Base-by-base conservation (phyloP, 2,888 invertebrate species). In the Phyllotreta cruciferae region DNA sequence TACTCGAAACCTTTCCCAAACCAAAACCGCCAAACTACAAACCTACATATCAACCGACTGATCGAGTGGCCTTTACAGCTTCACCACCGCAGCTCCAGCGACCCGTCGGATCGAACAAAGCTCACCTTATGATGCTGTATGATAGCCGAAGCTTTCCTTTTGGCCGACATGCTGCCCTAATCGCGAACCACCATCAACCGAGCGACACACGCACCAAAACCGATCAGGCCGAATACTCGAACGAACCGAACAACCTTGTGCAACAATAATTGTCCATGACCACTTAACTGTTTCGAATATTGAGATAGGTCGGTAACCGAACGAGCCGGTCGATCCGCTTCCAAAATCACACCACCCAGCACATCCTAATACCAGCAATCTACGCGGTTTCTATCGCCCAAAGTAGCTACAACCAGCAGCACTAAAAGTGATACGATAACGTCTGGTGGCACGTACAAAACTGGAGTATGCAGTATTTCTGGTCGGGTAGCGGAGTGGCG, bases 61-160 rank as follows among this genome's bases (percentile, higher is more conserved):
- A n/a, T n/a, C n/a, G 41, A n/a, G 10, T 5, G 10, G 41, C 41
- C 41, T 24, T 24, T 24, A 4, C 24, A 24, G 24, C 24, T 24
- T 24, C 24, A 4, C 24, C 24, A 4, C 24, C 24, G 24, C 24
- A 24, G 24, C 24, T 24, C 24, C 24, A 4, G 24, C n/a, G n/a
- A n/a, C n/a, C 8, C 8, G 13, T 11, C 45, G 8, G 8, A 10
- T 7, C 2, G 8, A 10, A 41, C 10, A 7, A 44, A 52, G 45
- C 58, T 58, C 75, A 81, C 81, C 81, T 81, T 81, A 71, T 80
- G 81, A 82, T 89, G 90, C 83, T 89, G 90, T 75, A 89, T 88
- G 77, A 89, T 85, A 75, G 88, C 88, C 74, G 88, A 88, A 79
- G 89, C 87, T 85, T 89, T 89, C 81, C 89, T 86, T 83, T 90